A percentile compares a stretch with the other conserved stretches of the same genome.
Conservation (phyloP, 2,113 vertebrate genomes). For the Ameiurus melas region DNA sequence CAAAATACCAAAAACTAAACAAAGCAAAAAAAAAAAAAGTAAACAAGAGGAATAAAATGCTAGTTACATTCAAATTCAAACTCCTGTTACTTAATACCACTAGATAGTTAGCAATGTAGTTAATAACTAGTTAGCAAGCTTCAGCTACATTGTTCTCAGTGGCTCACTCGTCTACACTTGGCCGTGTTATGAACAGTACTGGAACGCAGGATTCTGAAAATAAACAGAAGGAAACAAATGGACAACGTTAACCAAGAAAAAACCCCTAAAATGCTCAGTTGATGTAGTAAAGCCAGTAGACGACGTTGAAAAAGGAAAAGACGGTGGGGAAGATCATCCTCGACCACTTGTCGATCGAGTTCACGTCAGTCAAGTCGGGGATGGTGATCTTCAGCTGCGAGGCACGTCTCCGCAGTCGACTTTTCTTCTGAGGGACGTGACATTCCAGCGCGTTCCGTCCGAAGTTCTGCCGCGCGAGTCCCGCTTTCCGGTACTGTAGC, state of each 20-base stretch:
- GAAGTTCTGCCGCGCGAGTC: constrained; percentile 89
- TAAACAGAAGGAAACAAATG: constrained; percentile 60
- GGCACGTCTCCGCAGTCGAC: constrained; percentile 87
- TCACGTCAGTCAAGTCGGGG: constrained; percentile 98
- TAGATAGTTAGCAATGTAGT: neutral
- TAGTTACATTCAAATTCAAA: neutral
- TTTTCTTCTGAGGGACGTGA: constrained; percentile 94
- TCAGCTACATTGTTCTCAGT: neutral
- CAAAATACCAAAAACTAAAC: neutral
- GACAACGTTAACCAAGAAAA: constrained; percentile 20
- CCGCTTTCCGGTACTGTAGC: constrained; percentile 94
- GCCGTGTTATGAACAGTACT: constrained; percentile 58
- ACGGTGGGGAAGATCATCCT: constrained; percentile 98
- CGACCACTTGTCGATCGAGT: constrained; percentile 98
- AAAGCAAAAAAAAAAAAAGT: neutral
- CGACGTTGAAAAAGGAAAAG: constrained; percentile 96
- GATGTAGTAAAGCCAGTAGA: constrained; percentile 99
- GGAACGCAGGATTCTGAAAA: neutral
- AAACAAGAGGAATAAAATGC: neutral
- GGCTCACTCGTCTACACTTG: neutral
- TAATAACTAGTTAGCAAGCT: neutral
- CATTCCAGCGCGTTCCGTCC: constrained; percentile 89
- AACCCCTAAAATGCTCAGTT: constrained; percentile 76
- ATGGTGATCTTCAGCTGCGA: constrained; percentile 97
- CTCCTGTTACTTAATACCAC: neutral